phyloP scores from a whole-genome alignment of 2,113 vertebrate species.

The Corvus hawaiiensis region DNA sequence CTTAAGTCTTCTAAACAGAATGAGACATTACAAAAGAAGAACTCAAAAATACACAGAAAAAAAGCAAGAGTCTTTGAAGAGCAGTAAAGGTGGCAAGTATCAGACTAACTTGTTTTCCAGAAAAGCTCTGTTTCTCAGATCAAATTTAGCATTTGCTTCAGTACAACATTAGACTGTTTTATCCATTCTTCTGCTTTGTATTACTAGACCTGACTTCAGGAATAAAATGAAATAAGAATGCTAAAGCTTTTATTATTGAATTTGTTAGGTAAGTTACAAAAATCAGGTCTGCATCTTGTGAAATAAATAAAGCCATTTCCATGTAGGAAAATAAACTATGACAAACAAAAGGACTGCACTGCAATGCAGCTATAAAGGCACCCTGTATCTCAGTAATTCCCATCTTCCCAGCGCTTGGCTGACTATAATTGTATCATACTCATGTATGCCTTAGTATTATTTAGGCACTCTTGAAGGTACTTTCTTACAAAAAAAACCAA shows the following conservation, averaged over 20 bases:
- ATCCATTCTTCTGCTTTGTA: background rate
- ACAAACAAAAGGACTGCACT: background rate
- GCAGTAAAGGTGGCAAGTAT: background rate
- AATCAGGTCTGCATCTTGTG: background rate
- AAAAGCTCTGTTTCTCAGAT: background rate
- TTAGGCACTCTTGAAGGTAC: background rate
- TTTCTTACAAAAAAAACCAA: background rate
- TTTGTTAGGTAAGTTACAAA: background rate
- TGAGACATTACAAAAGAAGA: background rate
- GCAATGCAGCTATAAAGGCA: background rate
- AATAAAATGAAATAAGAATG: background rate
- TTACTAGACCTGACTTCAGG: background rate
- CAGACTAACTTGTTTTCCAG: background rate
- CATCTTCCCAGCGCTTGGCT: background rate
- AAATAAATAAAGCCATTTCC: background rate
- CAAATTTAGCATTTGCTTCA: background rate
- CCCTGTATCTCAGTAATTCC: background rate
- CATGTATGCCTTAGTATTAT: background rate
- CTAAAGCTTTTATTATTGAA: background rate
- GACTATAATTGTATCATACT: background rate
- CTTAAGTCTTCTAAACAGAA: background rate
- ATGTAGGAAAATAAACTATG: background rate
- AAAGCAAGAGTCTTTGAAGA: background rate
- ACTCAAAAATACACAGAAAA: background rate
- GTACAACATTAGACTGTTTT: background rate